Percentiles rank a stretch among this genome's conserved stretches.
Conservation (phyloP, 2,888 invertebrate species). For the Eupeodes luniger region DNA sequence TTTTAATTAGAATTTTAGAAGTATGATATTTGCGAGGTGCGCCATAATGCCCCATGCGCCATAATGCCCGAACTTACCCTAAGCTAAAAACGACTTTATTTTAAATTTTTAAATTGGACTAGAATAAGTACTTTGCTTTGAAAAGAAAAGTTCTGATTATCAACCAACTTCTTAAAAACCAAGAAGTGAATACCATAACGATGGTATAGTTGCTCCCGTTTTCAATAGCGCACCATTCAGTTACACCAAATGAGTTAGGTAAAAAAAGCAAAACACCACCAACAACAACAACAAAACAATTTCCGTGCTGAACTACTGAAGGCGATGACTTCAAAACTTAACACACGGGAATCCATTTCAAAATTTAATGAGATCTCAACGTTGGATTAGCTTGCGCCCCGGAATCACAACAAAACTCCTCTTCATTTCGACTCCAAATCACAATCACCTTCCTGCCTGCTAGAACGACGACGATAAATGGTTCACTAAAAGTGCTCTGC, state of each 20-base stretch:
- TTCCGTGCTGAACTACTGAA: slow-evolving; percentile 67
- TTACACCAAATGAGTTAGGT: slow-evolving; percentile 51
- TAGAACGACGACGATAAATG: background rate
- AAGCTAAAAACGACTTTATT: too few species aligned
- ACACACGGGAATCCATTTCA: slow-evolving; percentile 64
- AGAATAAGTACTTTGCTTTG: too few species aligned
- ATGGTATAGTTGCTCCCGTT: slow-evolving; percentile 56
- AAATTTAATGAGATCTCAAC: slow-evolving; percentile 72
- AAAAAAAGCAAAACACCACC: background rate
- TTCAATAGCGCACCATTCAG: slow-evolving; percentile 52
- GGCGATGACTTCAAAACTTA: slow-evolving; percentile 51
- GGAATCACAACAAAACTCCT: slow-evolving; percentile 51
- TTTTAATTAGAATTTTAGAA: too few species aligned
- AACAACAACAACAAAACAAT: slow-evolving; percentile 50
- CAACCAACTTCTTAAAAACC: background rate
- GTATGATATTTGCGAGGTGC: too few species aligned
- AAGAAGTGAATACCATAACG: slow-evolving; percentile 44
- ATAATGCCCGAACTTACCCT: too few species aligned
- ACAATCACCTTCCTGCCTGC: background rate
- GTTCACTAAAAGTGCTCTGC: slow-evolving; percentile 24
- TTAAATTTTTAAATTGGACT: too few species aligned
- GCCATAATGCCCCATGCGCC: too few species aligned
- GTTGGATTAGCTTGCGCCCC: slow-evolving; percentile 62
- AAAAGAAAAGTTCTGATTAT: background rate
- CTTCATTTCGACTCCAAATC: slow-evolving; percentile 44